phyloP scores from a whole-genome alignment of 2,888 invertebrate genomes.

The Pseudoips prasinana region DNA sequence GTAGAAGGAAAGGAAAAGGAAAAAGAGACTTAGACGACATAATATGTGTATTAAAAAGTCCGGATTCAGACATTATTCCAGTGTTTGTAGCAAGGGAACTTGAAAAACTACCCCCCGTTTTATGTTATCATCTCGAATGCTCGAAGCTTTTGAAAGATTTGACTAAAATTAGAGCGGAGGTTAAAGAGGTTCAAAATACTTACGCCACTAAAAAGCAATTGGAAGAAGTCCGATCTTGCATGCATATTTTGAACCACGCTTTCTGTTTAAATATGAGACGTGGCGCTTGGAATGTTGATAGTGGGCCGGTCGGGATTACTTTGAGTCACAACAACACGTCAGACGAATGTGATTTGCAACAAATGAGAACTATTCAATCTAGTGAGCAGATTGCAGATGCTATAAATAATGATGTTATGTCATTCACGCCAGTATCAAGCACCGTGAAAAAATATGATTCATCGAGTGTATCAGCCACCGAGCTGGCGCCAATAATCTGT shows the following conservation, averaged over 20 bases:
- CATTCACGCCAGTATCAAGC: no score
- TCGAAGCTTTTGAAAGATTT: constrained; percentile 3
- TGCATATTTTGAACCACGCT: no score
- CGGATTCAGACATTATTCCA: constrained; percentile 14
- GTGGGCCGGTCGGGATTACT: constrained; percentile 1
- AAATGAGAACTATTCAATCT: no score
- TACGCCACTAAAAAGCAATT: no score
- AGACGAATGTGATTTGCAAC: no score
- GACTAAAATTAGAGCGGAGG: neutral
- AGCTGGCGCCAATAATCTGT: no score
- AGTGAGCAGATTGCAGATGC: no score
- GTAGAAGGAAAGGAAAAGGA: constrained; percentile 21
- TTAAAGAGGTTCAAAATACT: constrained; percentile 2
- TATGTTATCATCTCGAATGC: neutral
- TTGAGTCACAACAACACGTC: neutral
- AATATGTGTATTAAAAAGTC: constrained; percentile 11
- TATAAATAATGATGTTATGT: no score
- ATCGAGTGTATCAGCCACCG: no score
- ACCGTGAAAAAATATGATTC: no score
- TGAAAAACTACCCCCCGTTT: constrained; percentile 10
- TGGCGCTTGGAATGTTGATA: constrained; percentile 1
- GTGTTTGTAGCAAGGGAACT: constrained; percentile 18
- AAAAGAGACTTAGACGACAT: constrained; percentile 16
- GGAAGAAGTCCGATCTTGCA: no score
- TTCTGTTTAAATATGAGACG: constrained; percentile 1